Evolutionary conservation across 1,140 invertebrate genomes (phyloP), one percentile per base, ranked within the genome.

Genomic region (Cheumatopsyche charites): DNA sequence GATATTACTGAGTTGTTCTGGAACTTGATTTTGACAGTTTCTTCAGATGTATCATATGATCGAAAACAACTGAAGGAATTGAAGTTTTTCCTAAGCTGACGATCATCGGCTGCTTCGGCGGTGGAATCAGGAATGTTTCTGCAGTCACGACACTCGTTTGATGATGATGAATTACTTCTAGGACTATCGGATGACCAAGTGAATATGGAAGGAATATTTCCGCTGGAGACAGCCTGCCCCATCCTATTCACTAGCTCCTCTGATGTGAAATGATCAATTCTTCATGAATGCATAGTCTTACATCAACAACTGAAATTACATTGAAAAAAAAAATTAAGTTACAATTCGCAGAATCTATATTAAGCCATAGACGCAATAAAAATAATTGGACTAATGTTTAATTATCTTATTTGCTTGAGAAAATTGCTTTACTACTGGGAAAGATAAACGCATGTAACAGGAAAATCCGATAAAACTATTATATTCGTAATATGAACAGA

Each of bases 221-320:
- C 69, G 7, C 68, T 63, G 15, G 75, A 76, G 21, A 73, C 36
- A 9, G 61, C 36, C 70, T 76, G 75, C 62, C 75, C 75, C 75
- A 76, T 76, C 29, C 73, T 75, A 58, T 23, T 65, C n/a, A 13
- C 36, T 45, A 6, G 12, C 7, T 9, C 2, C 3, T 6, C 6
- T 13, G 29, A 63, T 13, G 15, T 21, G 5, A 0, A 63, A 13
- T 42, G 0, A 13, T 15, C 1, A 63, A 63, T 21, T 63, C 19
- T 29, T 12, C 36, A 15, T 49, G 5, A 58, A 25, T 26, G 15
- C 7, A n/a, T 21, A 62, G 15, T 25, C 9, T 58, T 19, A 9
- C 4, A 25, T 26, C 17, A 25, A 11, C 23, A 26, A 21, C 58
- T 62, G 58, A 62, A 62, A 62, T 61, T 3, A 61, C 11, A 26